phyloP scores from a whole-genome alignment of 2,797 vertebrate genomes.

The Brachymystax lenok region DNA sequence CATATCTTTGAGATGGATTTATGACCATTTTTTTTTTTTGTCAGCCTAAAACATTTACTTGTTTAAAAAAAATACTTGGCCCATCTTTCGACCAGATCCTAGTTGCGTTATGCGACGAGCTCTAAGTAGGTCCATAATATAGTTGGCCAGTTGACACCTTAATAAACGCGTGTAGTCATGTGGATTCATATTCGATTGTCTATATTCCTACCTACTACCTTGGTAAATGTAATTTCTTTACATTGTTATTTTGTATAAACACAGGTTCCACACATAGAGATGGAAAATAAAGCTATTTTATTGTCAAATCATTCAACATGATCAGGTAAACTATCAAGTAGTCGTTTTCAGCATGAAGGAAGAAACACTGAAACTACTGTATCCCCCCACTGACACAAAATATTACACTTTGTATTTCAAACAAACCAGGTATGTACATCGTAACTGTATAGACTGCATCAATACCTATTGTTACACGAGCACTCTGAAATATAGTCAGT shows the following conservation, averaged over 20 bases:
- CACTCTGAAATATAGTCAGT: conserved; percentile 82
- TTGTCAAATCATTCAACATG: conserved; percentile 99
- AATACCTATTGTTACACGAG: conserved; percentile 86
- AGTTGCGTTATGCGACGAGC: too few relatives aligned
- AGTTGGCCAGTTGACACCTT: too few relatives aligned
- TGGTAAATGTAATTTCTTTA: not conserved
- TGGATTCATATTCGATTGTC: too few relatives aligned
- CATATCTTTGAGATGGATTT: too few relatives aligned
- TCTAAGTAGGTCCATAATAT: too few relatives aligned
- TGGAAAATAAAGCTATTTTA: conserved; percentile 99
- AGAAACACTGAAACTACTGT: conserved; percentile 87
- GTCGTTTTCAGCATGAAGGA: conserved; percentile 88
- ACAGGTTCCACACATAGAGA: conserved; percentile 61
- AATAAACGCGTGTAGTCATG: too few relatives aligned
- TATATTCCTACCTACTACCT: not conserved
- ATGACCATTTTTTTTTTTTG: too few relatives aligned
- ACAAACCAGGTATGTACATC: conserved; percentile 86
- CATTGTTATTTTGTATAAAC: not conserved
- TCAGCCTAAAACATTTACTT: too few relatives aligned
- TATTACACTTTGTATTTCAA: conserved; percentile 91
- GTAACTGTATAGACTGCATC: conserved; percentile 81
- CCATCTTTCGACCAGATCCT: too few relatives aligned
- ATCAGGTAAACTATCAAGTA: conserved; percentile 98
- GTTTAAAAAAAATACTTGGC: too few relatives aligned
- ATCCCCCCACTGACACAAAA: conserved; percentile 92